Evolutionary conservation across 2,888 invertebrate genomes (phyloP), one percentile per base, ranked within the genome.

Genomic region (Deilephila elpenor): DNA sequence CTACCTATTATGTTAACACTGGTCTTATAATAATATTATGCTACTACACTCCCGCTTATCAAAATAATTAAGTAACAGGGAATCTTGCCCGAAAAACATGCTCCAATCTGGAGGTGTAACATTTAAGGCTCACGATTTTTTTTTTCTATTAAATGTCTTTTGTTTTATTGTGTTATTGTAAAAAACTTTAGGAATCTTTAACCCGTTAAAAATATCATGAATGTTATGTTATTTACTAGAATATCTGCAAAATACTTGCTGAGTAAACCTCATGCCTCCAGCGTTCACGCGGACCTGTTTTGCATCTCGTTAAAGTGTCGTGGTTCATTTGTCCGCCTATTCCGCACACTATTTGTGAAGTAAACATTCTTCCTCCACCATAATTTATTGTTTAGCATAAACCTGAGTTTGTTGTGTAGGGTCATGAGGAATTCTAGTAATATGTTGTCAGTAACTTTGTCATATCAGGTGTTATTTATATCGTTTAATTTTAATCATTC

Each of bases 271-370:
- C 37, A 44, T 29, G 71, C n/a, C 67, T 53, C 25, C 72, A 32
- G 61, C 73, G 73, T 75, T 75, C 75, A 70, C 64, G 8, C 72
- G 56, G 74, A 75, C 75, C 75, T 71, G 75, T 75, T 75, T 59
- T 61, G 62, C 61, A 61, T 51, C 51, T 71, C 37, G 61, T 71
- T 61, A 51, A 37, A 19, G 64, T 25, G 60, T 44, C 61, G 61
- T 32, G 44, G 61, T 19, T n/a, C n/a, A 71, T 71, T 61, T 71
- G 71, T 53, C 53, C 19, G 11, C 53, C 44, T 71, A 70, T 37
- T 19, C 51, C 61, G 44, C 53, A 71, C 37, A 37, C 37, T 59
- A 25, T 59, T 17, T 37, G 37, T 59, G 37, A 8, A 19, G 32
- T 14, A 37, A 29, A 70, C 19, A 32, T 19, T 32, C 32, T 20